Base-by-base conservation (phyloP, 1,140 invertebrate genomes). In the Caenorhabditis brenneri region DNA sequence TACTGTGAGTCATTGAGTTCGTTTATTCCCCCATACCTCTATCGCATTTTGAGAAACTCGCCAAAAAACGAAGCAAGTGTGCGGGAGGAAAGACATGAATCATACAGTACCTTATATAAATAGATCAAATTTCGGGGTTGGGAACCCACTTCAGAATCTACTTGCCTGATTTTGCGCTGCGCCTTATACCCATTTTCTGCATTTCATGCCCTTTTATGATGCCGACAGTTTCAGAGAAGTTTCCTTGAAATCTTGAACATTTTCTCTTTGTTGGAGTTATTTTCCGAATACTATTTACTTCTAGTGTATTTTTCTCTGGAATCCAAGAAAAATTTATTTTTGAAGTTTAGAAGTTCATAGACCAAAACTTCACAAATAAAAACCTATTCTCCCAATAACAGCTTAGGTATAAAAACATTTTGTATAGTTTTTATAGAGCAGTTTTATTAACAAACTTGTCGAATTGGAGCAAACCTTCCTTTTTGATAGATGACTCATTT, bases 21-120 rank as follows among this genome's bases (percentile, higher is more conserved):
- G 22, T 42, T 74, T 19, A 42, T 74, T 4, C 19, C 31, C 58
- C 31, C n/a, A 51, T 36, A 65, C 58, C 58, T 36, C n/a, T 42
- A 74, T 74, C 65, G 65, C 19, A 42, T 74, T 74, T 74, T 24
- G 33, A 39, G 33, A 74, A 74, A 42, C 29, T 33, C 22, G 4
- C 31, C 31, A 74, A 74, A 74, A 42, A 74, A 74, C 36, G 22
- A 42, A 10, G 58, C 29, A 36, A 36, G 29, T 74, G 65, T 74
- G 65, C 65, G 65, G 65, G 65, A 42, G 65, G 65, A 42, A 74
- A 74, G 65, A 42, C 65, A 74, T 74, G 65, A 74, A 74, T 74
- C 65, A 74, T 42, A 74, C 65, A 74, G 65, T 74, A 42, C 65
- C 65, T 74, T 74, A 74, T 74, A 74, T 74, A 74, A 74, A 74